phyloP scores from a whole-genome alignment of 2,888 invertebrate genomes.

The Autographa gamma region DNA sequence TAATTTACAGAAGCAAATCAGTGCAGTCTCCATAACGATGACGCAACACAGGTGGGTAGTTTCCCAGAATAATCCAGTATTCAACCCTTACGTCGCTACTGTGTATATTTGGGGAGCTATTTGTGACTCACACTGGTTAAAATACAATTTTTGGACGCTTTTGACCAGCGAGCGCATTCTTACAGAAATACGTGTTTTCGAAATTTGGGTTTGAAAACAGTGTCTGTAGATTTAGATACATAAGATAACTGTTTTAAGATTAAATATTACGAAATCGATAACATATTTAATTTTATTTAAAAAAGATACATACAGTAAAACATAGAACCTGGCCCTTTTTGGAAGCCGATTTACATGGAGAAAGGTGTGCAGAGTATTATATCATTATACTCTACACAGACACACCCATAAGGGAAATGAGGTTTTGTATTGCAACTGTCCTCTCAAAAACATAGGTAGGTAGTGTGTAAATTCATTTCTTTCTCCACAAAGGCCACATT shows the following conservation, averaged over 20 bases:
- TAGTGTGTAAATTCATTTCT: not conserved
- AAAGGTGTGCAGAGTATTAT: too few relatives aligned
- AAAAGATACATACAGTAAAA: too few relatives aligned
- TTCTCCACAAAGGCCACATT: not conserved
- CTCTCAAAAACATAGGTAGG: too few relatives aligned
- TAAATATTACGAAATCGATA: too few relatives aligned
- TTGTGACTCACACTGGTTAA: not conserved
- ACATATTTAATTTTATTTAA: too few relatives aligned
- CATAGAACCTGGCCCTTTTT: too few relatives aligned
- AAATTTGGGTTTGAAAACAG: not conserved
- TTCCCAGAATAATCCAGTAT: not conserved
- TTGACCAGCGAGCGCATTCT: not conserved
- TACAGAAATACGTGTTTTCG: not conserved
- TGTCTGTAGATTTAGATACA: too few relatives aligned
- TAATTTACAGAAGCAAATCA: conserved; percentile 1
- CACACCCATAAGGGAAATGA: too few relatives aligned
- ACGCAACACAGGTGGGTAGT: conserved; percentile 5
- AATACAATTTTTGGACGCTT: not conserved
- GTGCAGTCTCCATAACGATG: not conserved
- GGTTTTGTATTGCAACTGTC: too few relatives aligned
- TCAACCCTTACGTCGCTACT: not conserved
- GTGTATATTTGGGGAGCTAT: conserved; percentile 3
- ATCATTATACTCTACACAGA: too few relatives aligned
- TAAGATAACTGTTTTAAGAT: too few relatives aligned
- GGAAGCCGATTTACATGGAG: too few relatives aligned